Base-by-base conservation (phyloP, 1,140 invertebrate species). In the Latrodectus geometricus region DNA sequence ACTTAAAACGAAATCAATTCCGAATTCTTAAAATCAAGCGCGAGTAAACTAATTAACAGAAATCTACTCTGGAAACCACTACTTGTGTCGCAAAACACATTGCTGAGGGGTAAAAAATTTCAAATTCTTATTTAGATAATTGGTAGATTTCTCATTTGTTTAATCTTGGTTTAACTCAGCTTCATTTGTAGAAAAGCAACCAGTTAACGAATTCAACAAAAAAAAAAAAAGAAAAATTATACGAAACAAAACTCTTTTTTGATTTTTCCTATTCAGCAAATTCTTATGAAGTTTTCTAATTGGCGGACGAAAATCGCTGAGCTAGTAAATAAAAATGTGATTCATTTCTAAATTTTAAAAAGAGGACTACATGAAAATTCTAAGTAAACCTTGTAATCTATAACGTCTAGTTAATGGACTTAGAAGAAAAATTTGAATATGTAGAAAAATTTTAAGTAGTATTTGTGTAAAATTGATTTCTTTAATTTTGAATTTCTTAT, bases 1-100 rank as follows among this genome's bases (percentile, higher is more conserved):
- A 68, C 50, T 86, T 90, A 86, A 88, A 90, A 69, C 35, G 9
- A 49, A 76, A 76, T 76, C 21, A 15, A 76, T 76, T 76, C 21
- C 52, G 54, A 52, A 0, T 49, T 23, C 54, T 76, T 21, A 35
- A 23, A 76, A 76, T 76, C 74, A 76, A 21, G 20, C 35, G 35
- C 54, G 52, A 35, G 74, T 9, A 76, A 76, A 76, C 74, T 76
- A 76, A 76, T 76, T 76, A 76, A 76, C 54, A 52, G 52, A 61
- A 76, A 76, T 56, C 23, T 52, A 56, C 52, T 76, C 20, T 21
- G 56, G 54, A 76, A 76, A 76, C 74, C 52, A 56, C 74, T 61
- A 52, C 21, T n/a, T 52, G 74, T 76, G 50, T 21, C n/a, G 23
- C 8, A 20, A 21, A 48, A 23, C 23, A 54, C 52, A 76, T 76